Evolutionary conservation across 2,113 vertebrate genomes (phyloP), one percentile per base, ranked within the genome.

Genomic region (Pseudonaja textilis): DNA sequence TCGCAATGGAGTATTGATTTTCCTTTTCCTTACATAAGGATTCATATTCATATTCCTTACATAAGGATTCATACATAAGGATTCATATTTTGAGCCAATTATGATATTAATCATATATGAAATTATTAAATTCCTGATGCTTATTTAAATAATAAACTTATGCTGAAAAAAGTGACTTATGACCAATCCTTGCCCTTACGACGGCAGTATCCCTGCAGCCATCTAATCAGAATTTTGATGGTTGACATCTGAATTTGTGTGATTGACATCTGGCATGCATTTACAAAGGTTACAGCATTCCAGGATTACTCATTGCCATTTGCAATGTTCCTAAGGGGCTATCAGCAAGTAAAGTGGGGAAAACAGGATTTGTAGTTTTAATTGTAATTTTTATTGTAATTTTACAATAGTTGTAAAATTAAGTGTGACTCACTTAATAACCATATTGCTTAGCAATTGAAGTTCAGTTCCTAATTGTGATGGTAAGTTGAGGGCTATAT

Each of bases 1-100:
- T 96, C 93, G 95, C 91, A 94, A 96, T 94, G 6, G 42, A 93
- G 91, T 95, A 93, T 93, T 89, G 69, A 85, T 93, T 92, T 56
- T 69, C 14, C 59, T 54, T n/a, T n/a, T n/a, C n/a, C n/a, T n/a
- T n/a, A 14, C 59, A 45, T 29, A 29, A 85, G 88, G 69, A 85
- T 81, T 47, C 64, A 57, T 85, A 89, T 57, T 89, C n/a, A n/a
- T n/a, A n/a, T n/a, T n/a, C n/a, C n/a, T n/a, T n/a, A 14, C 59
- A 45, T 29, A 29, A 85, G 88, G 69, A 85, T 81, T 47, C 64
- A 57, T 85, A 14, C 59, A 45, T 29, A 29, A 85, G 88, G 69
- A 85, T 81, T 47, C 64, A 57, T 85, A 89, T 57, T 89, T 85
- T 81, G 64, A 85, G 47, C 52, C 54, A 85, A 59, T 55, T 18